Percentiles rank a stretch among this genome's conserved stretches.
Conservation (phyloP, 2,113 vertebrate species). For the Stegostoma tigrinum region DNA sequence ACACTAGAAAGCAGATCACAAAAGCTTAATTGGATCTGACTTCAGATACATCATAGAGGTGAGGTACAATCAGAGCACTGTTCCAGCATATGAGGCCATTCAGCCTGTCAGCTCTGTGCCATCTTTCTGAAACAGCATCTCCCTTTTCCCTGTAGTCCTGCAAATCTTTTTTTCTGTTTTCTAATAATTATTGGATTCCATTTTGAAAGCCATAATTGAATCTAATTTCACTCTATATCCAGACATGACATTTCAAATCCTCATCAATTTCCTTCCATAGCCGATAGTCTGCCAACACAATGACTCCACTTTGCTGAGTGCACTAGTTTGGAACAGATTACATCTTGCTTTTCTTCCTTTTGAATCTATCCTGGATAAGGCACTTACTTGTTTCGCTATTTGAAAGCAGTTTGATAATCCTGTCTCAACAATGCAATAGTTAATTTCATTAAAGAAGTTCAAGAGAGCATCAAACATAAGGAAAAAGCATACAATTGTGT, state of each 20-base stretch:
- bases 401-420: not conserved
- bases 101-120: not conserved
- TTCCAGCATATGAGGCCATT: not conserved
- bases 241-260: not conserved
- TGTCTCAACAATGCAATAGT: not conserved
- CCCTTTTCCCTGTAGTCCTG: too few relatives aligned
- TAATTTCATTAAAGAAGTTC: too few relatives aligned
- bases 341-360: not conserved
- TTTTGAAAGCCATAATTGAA: not conserved
- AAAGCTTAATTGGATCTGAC: not conserved
- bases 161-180: too few relatives aligned
- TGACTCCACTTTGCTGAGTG: not conserved
- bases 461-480: too few relatives aligned
- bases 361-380: not conserved
- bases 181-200: not conserved
- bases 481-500: too few relatives aligned
- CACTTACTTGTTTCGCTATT: not conserved
- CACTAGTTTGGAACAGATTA: not conserved
- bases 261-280: too few relatives aligned
- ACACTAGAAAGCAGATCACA: not conserved
- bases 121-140: not conserved
- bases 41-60: not conserved
- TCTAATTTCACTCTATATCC: too few relatives aligned
- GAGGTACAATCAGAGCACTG: not conserved
- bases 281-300: not conserved